Conservation (phyloP, 2,888 invertebrate genomes). For the Tineola bisselliella region DNA sequence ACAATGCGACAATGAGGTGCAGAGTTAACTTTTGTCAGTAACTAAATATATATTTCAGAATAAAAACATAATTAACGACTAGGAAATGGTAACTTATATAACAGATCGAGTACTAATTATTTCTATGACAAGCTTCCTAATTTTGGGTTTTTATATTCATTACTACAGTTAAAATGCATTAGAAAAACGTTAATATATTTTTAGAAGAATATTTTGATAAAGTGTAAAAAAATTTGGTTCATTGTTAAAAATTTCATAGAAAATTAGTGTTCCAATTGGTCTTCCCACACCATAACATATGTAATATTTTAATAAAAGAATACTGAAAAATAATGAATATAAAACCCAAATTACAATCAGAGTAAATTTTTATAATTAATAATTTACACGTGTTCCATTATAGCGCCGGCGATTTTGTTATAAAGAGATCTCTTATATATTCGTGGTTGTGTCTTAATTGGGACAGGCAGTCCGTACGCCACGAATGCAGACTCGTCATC, state of each 20-base stretch:
- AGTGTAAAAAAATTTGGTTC: too few species aligned
- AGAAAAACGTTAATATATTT: neutral
- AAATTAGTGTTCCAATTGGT: too few species aligned
- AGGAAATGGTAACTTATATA: neutral
- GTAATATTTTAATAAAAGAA: too few species aligned
- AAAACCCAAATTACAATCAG: neutral
- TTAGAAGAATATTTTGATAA: neutral
- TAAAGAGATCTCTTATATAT: constrained; percentile 58
- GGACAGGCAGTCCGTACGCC: constrained; percentile 25
- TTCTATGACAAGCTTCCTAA: too few species aligned
- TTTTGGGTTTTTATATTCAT: neutral
- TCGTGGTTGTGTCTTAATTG: constrained; percentile 42
- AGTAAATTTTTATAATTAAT: neutral
- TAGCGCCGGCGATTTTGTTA: constrained; percentile 37
- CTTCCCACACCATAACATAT: too few species aligned
- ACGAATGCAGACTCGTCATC: constrained; percentile 34
- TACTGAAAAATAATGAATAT: neutral
- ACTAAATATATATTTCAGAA: too few species aligned
- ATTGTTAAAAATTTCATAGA: too few species aligned
- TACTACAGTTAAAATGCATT: neutral
- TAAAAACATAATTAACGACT: neutral
- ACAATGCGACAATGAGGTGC: too few species aligned
- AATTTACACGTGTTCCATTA: constrained; percentile 34
- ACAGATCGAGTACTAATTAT: neutral
- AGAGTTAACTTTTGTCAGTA: too few species aligned